Conservation (phyloP, 2,113 vertebrate species). For the Rhynchomys soricoides region DNA sequence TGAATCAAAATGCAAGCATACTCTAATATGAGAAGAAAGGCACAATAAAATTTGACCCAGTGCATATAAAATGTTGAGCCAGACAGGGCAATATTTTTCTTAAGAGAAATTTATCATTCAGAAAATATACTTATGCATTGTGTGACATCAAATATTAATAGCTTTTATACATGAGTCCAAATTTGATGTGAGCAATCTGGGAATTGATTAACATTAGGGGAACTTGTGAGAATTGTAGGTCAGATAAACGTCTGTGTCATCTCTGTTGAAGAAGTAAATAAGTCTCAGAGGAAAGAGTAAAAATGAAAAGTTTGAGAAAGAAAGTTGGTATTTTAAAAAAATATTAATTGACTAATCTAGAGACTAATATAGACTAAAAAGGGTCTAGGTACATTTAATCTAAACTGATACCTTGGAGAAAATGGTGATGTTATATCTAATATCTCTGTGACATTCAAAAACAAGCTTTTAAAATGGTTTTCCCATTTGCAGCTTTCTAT, state of each 20-base stretch:
- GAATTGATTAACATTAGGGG: slow-evolving; percentile 55
- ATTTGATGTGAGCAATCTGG: slow-evolving; percentile 47
- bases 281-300: rapidly evolving
- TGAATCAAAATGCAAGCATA: background rate
- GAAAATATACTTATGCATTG: background rate
- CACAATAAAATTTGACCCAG: background rate
- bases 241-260: slow-evolving; percentile 29
- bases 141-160: slow-evolving; percentile 47
- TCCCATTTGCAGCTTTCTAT: background rate
- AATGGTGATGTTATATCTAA: background rate
- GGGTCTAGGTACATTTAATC: background rate
- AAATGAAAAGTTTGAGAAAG: background rate
- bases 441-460: background rate
- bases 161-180: slow-evolving; percentile 39
- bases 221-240: slow-evolving; percentile 37
- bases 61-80: background rate
- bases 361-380: background rate
- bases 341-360: background rate
- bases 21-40: background rate
- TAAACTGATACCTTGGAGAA: background rate
- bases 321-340: background rate
- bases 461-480: background rate
- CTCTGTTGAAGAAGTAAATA: slow-evolving; percentile 42
- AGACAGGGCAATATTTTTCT: background rate
- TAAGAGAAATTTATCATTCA: background rate